Evolutionary conservation across 2,888 invertebrate genomes (phyloP).

Genomic region (Athalia circularis): DNA sequence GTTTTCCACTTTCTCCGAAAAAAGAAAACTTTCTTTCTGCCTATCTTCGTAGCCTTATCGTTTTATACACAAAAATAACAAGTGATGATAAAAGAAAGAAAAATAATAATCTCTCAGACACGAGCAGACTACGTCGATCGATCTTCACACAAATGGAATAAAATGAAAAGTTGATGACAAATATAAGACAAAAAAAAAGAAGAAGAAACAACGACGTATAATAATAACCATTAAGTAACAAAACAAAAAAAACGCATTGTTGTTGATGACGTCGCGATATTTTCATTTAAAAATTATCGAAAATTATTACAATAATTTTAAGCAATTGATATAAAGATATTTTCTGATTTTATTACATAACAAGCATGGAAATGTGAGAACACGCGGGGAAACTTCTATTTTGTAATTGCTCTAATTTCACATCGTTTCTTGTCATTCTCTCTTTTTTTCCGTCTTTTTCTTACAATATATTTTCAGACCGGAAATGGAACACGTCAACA

Average conservation of each 20-base stretch:
- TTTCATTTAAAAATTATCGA: background rate
- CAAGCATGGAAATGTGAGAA: background rate
- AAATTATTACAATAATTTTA: no score
- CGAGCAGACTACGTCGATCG: no score
- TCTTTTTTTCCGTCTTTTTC: constrained; percentile 12
- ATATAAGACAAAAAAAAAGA: constrained; percentile 2
- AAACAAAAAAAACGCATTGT: background rate
- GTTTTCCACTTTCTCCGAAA: background rate
- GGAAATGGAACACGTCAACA: constrained; percentile 26
- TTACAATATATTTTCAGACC: constrained; percentile 25
- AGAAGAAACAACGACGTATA: background rate
- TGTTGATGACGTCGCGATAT: background rate
- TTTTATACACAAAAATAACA: no score
- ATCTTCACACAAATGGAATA: background rate
- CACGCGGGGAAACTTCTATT: background rate
- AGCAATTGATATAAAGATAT: no score
- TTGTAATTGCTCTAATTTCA: background rate
- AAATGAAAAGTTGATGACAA: constrained; percentile 8
- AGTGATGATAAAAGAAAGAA: background rate
- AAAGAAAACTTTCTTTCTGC: no score
- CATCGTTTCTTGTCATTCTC: background rate
- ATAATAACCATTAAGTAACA: background rate
- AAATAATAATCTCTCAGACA: background rate
- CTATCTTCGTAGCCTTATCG: no score
- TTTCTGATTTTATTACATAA: no score